Conservation (phyloP, 2,888 invertebrate species). For the Melanargia galathea region DNA sequence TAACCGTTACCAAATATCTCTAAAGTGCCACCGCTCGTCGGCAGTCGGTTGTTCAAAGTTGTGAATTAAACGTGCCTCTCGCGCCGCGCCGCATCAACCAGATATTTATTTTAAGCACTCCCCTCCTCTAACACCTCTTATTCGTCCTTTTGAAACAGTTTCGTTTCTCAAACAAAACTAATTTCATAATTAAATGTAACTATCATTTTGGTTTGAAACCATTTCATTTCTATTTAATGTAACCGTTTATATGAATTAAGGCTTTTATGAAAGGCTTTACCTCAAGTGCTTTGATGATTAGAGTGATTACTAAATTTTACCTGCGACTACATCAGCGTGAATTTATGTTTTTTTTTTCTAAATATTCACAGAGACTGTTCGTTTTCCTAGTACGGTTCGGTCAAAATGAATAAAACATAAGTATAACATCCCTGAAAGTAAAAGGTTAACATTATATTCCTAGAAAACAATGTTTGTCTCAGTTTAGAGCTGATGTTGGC, state of each 20-base stretch:
- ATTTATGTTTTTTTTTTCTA: too few relatives aligned
- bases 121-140: not conserved
- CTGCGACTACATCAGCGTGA: too few relatives aligned
- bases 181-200: slow-evolving; percentile 6
- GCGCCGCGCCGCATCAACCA: not conserved
- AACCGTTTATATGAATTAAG: not conserved
- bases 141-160: slow-evolving; percentile 6
- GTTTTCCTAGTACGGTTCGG: too few relatives aligned
- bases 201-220: slow-evolving; percentile 4
- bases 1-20: not conserved
- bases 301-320: not conserved
- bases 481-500: too few relatives aligned
- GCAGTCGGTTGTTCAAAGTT: slow-evolving; percentile 1
- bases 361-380: too few relatives aligned
- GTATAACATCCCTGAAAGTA: too few relatives aligned
- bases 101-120: not conserved
- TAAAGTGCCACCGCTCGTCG: not conserved
- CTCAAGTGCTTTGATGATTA: not conserved
- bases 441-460: too few relatives aligned
- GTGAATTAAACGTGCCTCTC: not conserved
- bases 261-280: not conserved
- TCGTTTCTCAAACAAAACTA: slow-evolving; percentile 3
- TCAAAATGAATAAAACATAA: too few relatives aligned
- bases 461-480: too few relatives aligned
- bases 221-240: not conserved